Evolutionary conservation across 2,888 invertebrate genomes (phyloP).

Genomic region (Apoda limacodes): DNA sequence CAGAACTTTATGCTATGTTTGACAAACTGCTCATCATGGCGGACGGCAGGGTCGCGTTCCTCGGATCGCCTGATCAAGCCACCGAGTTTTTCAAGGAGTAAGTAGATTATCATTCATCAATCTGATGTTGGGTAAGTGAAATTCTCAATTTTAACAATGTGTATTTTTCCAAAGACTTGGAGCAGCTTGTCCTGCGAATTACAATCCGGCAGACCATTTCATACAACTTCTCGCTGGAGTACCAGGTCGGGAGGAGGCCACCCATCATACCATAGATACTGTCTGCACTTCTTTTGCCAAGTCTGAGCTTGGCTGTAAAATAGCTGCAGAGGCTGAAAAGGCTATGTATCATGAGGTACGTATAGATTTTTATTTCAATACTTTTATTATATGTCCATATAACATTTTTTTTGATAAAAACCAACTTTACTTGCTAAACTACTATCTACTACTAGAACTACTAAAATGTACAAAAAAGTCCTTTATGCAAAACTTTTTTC

Average conservation of each 20-base stretch:
- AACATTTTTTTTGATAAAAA: too few species aligned
- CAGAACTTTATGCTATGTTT: slow-evolving; percentile 90
- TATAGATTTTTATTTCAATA: too few species aligned
- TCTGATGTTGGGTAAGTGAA: background rate
- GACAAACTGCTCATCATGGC: slow-evolving; percentile 91
- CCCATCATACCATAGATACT: slow-evolving; percentile 80
- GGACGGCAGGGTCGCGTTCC: slow-evolving; percentile 90
- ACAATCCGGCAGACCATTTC: slow-evolving; percentile 95
- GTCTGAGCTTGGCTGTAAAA: slow-evolving; percentile 72
- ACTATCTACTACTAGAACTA: too few species aligned
- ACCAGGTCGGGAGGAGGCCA: slow-evolving; percentile 85
- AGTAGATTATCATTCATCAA: slow-evolving; percentile 41
- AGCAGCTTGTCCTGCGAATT: slow-evolving; percentile 87
- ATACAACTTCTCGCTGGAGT: slow-evolving; percentile 89
- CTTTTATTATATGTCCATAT: too few species aligned
- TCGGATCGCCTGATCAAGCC: slow-evolving; percentile 85
- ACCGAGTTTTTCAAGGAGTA: slow-evolving; percentile 84
- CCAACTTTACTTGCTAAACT: too few species aligned
- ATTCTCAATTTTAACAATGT: background rate
- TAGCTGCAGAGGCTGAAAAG: slow-evolving; percentile 70
- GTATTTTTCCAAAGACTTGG: slow-evolving; percentile 71
- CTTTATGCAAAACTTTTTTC: too few species aligned
- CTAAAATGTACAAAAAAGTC: too few species aligned
- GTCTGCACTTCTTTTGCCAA: slow-evolving; percentile 82
- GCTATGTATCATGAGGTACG: slow-evolving; percentile 47